Percentiles rank a stretch among this genome's conserved stretches.
phyloP scores from a whole-genome alignment of 2,888 invertebrate species.

The Cerastis leucographa region DNA sequence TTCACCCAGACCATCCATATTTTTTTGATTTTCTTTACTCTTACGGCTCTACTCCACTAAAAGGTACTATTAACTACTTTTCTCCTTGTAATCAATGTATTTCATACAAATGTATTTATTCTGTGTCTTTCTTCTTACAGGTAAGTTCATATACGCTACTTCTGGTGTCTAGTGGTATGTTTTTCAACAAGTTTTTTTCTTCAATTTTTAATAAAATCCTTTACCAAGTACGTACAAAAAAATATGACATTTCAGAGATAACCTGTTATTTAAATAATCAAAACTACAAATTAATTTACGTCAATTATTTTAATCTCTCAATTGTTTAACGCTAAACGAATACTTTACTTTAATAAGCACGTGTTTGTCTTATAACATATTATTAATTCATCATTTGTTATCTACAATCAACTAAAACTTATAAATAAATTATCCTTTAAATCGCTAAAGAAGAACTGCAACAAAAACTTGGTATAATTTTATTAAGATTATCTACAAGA shows the following conservation, averaged over 20 bases:
- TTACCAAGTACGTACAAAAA: not conserved
- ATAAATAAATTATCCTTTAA: conserved; percentile 4
- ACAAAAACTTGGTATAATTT: conserved; percentile 22
- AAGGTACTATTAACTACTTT: too few species aligned
- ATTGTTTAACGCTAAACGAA: conserved; percentile 7
- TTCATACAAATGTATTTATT: conserved; percentile 2
- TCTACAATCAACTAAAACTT: not conserved
- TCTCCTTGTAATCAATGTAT: not conserved
- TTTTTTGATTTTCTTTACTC: too few species aligned
- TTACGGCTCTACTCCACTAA: too few species aligned
- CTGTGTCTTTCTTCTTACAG: conserved; percentile 36
- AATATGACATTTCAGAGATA: not conserved
- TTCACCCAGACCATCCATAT: too few species aligned
- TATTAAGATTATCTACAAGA: conserved; percentile 9
- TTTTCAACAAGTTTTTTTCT: not conserved
- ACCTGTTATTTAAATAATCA: not conserved
- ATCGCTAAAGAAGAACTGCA: conserved; percentile 4
- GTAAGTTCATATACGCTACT: conserved; percentile 39
- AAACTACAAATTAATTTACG: not conserved
- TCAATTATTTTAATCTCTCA: conserved; percentile 3
- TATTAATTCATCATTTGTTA: not conserved
- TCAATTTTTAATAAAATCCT: not conserved
- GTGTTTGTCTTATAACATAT: not conserved
- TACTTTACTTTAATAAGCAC: conserved; percentile 8
- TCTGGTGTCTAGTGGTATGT: conserved; percentile 37